Conservation (phyloP, 2,797 vertebrate species). For the Takifugu ocellatus region DNA sequence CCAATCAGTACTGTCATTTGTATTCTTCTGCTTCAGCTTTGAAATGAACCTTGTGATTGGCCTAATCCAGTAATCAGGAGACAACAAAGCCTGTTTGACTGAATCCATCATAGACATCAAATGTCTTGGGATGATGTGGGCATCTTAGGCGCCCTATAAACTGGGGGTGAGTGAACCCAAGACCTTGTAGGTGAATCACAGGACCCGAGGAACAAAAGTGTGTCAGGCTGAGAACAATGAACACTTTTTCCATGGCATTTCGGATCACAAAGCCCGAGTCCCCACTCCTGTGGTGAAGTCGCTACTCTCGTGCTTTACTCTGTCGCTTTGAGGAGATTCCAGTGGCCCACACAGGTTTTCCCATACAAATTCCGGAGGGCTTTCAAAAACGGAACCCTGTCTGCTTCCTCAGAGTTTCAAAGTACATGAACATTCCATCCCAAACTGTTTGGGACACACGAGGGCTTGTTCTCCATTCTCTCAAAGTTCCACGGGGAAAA, state of each 20-base stretch:
- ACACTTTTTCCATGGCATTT: constrained; percentile 50
- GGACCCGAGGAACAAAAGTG: constrained; percentile 45
- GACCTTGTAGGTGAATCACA: constrained; percentile 62
- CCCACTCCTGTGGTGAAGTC: constrained; percentile 56
- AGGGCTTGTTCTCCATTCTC: constrained; percentile 37
- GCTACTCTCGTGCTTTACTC: constrained; percentile 36
- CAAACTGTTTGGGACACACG: constrained; percentile 43
- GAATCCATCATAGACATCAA: constrained; percentile 14
- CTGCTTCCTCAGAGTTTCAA: constrained; percentile 61
- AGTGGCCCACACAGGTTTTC: constrained; percentile 67
- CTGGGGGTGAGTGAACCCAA: constrained; percentile 31
- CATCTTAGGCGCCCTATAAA: constrained; percentile 14
- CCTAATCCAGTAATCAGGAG: neutral
- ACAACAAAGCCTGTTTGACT: neutral
- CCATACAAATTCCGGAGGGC: constrained; percentile 53
- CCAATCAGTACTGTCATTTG: too few species aligned
- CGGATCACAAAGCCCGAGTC: constrained; percentile 59
- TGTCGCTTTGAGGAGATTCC: constrained; percentile 69
- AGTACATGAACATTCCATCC: constrained; percentile 47
- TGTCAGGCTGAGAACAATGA: constrained; percentile 57
- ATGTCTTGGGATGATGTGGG: constrained; percentile 49
- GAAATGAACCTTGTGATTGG: too few species aligned
- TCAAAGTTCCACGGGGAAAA: constrained; percentile 34
- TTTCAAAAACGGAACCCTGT: constrained; percentile 59
- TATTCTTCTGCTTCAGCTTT: too few species aligned